Conservation (phyloP, 2,888 invertebrate genomes). For the Phengaris arion region DNA sequence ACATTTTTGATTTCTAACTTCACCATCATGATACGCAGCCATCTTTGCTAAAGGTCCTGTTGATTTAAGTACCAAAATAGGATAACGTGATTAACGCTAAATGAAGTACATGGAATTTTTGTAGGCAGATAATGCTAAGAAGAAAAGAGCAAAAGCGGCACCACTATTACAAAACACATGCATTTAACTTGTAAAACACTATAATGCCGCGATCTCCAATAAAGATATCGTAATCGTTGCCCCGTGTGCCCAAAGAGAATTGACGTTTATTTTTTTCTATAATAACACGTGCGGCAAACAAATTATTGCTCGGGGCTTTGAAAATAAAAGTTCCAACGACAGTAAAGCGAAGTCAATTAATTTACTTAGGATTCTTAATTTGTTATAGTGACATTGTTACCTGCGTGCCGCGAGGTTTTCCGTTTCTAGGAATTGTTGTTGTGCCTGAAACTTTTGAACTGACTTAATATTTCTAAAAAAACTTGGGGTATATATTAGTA, state of each 20-base stretch:
- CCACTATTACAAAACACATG: slow-evolving; percentile 12
- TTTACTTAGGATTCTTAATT: slow-evolving; percentile 9
- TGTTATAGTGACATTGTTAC: not conserved
- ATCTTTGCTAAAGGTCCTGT: not conserved
- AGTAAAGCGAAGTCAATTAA: slow-evolving; percentile 1
- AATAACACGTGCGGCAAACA: slow-evolving; percentile 36
- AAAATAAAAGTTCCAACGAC: slow-evolving; percentile 30
- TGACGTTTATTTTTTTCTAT: slow-evolving; percentile 27
- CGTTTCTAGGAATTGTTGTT: not conserved
- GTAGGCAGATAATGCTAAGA: not conserved
- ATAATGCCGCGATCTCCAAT: slow-evolving; percentile 33
- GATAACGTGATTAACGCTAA: not conserved
- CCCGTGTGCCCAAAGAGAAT: slow-evolving; percentile 30
- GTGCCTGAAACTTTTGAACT: not conserved
- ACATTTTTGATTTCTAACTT: too few relatives aligned
- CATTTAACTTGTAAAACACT: slow-evolving; percentile 10
- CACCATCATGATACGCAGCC: too few relatives aligned
- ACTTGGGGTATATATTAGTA: not conserved
- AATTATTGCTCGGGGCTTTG: slow-evolving; percentile 36
- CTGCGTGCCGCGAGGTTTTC: not conserved
- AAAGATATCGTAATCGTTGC: slow-evolving; percentile 38
- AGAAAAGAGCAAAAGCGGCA: slow-evolving; percentile 2
- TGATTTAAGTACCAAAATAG: not conserved
- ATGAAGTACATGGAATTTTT: not conserved
- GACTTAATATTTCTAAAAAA: not conserved